Base-by-base conservation (phyloP, 1,140 invertebrate species). In the Phthorimaea operculella region DNA sequence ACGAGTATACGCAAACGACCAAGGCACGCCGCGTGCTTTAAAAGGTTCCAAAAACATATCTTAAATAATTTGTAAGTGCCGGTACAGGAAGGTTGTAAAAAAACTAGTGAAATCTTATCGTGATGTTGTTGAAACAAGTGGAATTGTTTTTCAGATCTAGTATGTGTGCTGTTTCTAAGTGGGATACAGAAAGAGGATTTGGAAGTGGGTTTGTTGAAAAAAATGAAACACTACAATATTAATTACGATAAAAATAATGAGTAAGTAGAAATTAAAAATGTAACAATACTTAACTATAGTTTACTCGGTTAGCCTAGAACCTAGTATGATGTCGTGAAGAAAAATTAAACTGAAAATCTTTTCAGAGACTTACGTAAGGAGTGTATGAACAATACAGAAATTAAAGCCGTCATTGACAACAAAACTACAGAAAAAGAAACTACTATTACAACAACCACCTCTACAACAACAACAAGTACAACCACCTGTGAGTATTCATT, bases 101-200 rank as follows among this genome's bases (percentile, higher is more conserved):
- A 39, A 39, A 39, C 3, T 10, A 9, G 3, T 1, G 4, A 3
- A 39, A 39, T 39, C 36, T 39, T 39, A n/a, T 39, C 36, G 10
- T 9, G 36, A 28, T 28, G 21, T 28, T 28, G 21, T 28, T 28
- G 6, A 28, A 28, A 28, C 36, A 39, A n/a, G n/a, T 39, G 36
- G 36, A 39, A 39, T 39, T 12, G 36, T 39, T 12, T 74, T 74
- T 54, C 77, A 84, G 81, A 81, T 76, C 39, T 84, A 18, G 62
- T 82, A 64, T 84, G 81, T 58, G 70, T 79, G 50, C 60, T 84
- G 54, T 59, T 80, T 51, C 64, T 80, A 55, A 79, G 71, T 58
- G 78, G 79, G 44, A 48, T 79, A 50, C 72, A 81, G 77, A 82
- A 81, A 50, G 78, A 79, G 36, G 77, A 82, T 18, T 59, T 81